Conservation (phyloP, 2,797 vertebrate genomes). For the Melanogrammus aeglefinus region DNA sequence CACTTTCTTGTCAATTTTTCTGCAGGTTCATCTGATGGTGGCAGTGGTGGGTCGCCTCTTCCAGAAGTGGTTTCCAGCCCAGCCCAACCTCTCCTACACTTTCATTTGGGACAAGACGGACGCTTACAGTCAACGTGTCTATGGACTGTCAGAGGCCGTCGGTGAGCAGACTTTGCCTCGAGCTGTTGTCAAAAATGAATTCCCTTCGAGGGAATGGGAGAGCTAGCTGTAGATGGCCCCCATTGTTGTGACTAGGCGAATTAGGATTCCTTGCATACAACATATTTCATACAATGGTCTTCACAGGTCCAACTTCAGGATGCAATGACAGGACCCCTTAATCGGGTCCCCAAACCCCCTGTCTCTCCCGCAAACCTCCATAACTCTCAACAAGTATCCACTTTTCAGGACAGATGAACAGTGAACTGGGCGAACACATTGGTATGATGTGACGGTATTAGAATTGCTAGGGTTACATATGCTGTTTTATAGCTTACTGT, state of each 20-base stretch:
- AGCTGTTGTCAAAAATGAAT: neutral
- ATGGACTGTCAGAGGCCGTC: constrained; percentile 92
- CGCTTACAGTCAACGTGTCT: constrained; percentile 94
- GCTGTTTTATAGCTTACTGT: neutral
- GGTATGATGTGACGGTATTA: neutral
- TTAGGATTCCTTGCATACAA: neutral
- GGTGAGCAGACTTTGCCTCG: constrained; percentile 75
- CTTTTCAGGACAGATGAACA: neutral
- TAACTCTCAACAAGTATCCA: neutral
- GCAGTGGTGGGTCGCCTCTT: constrained; percentile 96
- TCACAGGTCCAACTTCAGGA: neutral
- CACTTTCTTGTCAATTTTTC: neutral
- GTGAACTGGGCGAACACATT: neutral
- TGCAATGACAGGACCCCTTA: neutral
- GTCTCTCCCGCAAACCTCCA: neutral
- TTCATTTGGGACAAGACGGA: constrained; percentile 99
- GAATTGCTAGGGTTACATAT: neutral
- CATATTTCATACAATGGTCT: neutral
- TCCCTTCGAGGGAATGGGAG: neutral
- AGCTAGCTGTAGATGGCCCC: no score
- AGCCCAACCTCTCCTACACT: constrained; percentile 92
- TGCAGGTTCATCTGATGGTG: constrained; percentile 92
- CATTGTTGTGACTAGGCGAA: neutral
- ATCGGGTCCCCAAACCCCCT: neutral
- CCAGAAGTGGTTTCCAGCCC: constrained; percentile 98